phyloP scores from a whole-genome alignment of 2,888 invertebrate species.

The Automeris io region DNA sequence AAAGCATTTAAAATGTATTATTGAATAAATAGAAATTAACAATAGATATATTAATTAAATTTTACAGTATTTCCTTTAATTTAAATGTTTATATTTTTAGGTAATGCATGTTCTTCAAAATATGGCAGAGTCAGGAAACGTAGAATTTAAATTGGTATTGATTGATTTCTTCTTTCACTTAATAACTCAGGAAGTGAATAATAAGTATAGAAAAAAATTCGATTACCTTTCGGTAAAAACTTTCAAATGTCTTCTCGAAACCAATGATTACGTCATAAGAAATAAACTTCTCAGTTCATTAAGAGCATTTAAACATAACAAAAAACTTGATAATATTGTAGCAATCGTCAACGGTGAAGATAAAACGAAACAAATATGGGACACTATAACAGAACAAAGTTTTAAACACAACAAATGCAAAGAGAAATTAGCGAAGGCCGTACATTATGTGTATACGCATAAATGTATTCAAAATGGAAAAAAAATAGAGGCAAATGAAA shows the following conservation, averaged over 20 bases:
- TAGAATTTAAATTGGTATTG: slow-evolving; percentile 37
- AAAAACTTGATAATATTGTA: slow-evolving; percentile 26
- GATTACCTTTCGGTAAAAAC: slow-evolving; percentile 24
- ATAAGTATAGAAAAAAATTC: slow-evolving; percentile 23
- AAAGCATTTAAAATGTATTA: too few relatives aligned
- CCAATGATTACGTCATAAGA: slow-evolving; percentile 25
- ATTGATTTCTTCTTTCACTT: slow-evolving; percentile 41
- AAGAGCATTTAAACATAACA: slow-evolving; percentile 17
- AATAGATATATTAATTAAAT: too few relatives aligned
- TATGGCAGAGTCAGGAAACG: slow-evolving; percentile 34
- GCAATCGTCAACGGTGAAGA: slow-evolving; percentile 24
- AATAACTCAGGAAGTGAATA: slow-evolving; percentile 21
- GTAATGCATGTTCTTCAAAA: slow-evolving; percentile 39
- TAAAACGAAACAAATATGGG: slow-evolving; percentile 27
- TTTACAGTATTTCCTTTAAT: too few relatives aligned
- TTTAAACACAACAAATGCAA: neutral
- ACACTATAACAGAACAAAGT: slow-evolving; percentile 16
- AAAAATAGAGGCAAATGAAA: slow-evolving; percentile 2
- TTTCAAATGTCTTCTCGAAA: slow-evolving; percentile 28
- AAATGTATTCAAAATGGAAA: slow-evolving; percentile 32
- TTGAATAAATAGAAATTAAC: too few relatives aligned
- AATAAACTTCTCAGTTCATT: slow-evolving; percentile 26
- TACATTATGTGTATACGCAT: slow-evolving; percentile 28
- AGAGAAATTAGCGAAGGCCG: slow-evolving; percentile 15
- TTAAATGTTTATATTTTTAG: slow-evolving; percentile 35